Evolutionary conservation across 2,113 vertebrate species (phyloP).

Genomic region (Pterocles orientalis): DNA sequence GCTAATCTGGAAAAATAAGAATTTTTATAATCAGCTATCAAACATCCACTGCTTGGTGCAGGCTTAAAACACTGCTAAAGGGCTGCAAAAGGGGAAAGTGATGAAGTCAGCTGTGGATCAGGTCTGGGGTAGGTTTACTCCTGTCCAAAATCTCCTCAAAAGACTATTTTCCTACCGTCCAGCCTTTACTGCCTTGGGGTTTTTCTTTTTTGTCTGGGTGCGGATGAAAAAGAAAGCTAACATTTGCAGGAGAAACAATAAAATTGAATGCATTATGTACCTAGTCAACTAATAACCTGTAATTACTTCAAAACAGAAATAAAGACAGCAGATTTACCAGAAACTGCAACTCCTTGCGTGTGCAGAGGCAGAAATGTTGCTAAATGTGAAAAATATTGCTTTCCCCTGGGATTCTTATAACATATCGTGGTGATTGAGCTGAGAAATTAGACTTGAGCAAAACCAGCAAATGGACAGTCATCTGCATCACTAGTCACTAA

Average conservation of each 20-base stretch:
- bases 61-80: slow-evolving; percentile 17
- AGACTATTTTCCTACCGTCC: neutral
- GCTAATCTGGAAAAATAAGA: slow-evolving; percentile 17
- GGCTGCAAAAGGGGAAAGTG: neutral
- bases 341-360: neutral
- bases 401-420: neutral
- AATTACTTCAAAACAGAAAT: neutral
- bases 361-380: neutral
- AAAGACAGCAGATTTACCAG: neutral
- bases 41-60: neutral
- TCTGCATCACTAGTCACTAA: neutral
- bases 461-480: neutral
- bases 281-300: neutral
- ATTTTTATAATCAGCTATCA: slow-evolving; percentile 17
- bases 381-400: neutral
- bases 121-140: neutral
- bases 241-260: neutral
- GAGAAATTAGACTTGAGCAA: neutral
- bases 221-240: neutral
- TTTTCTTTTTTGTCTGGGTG: neutral
- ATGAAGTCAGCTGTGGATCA: neutral
- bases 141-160: neutral
- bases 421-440: neutral
- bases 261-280: neutral
- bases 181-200: neutral